Evolutionary conservation across 2,113 vertebrate genomes (phyloP), one percentile per base, ranked within the genome.

Genomic region (Enhydra lutris): DNA sequence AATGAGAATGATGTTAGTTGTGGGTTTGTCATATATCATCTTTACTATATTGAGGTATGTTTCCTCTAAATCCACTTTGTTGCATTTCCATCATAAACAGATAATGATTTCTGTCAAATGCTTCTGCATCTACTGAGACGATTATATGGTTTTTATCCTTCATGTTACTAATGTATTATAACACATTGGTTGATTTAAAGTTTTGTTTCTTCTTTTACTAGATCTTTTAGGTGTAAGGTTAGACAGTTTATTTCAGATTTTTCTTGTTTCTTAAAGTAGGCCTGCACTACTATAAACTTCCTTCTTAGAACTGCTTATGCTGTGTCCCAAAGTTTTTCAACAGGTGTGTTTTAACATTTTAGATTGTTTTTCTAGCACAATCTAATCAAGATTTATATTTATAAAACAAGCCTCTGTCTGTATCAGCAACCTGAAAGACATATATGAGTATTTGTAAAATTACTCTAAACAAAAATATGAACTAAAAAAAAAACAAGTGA

Each of bases 401-500:
- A 55, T 26, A 93, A 36, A 61, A 59, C 17, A 94, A 87, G 89
- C 12, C 7, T 50, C 52, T 79, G 71, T 74, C 55, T 82, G 71
- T 61, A 89, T 92, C 36, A 65, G 74, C 57, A 93, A 81, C 29
- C 69, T 93, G 39, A 88, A 97, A 94, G 42, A 93, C 9, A 95
- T 73, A 34, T 29, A 89, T 24, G n/a, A 90, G 17, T 87, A 95
- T 76, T 45, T 92, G 21, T 80, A 92, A 79, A 84, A 95, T 57
- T 83, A 95, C 83, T 86, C 31, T 78, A 86, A 97, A 89, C 29
- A 96, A 92, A 96, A 94, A 67, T 61, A 0, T 55, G 10, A 89
- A 92, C 71, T 97, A 69, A 96, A 92, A 93, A 91, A 93, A 91
- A 93, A 65, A 34, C 21, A 90, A 79, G 24, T 82, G 61, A 85